These are phyloP conservation scores for Columba livia DNA, from an alignment of 2,113 vertebrate species.

Conservation along the genomic window DNA sequence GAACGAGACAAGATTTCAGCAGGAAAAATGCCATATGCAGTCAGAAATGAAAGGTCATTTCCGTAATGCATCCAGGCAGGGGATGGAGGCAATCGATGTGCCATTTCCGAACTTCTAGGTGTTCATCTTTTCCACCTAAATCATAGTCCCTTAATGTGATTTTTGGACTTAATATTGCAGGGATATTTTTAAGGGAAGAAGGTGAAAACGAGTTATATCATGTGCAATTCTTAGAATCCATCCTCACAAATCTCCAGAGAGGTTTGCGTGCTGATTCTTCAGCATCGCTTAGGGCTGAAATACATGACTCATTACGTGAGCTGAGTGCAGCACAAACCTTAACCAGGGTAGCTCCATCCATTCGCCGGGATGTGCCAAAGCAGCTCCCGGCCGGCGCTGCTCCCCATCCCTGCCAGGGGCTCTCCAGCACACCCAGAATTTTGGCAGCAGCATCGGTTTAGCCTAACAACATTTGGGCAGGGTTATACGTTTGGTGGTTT, in stretches of 20 bases:
- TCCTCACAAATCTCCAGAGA: neutral
- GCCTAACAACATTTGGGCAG: neutral
- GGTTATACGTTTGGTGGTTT: neutral
- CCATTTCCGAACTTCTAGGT: neutral
- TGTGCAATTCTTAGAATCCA: neutral
- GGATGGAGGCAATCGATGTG: neutral
- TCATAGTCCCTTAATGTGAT: neutral
- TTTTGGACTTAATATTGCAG: neutral
- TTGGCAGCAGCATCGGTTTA: neutral
- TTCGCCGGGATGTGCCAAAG: neutral
- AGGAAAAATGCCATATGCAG: neutral
- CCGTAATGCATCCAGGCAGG: neutral
- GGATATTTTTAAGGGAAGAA: slow-evolving; percentile 1
- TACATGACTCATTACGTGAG: neutral
- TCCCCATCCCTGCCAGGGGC: neutral
- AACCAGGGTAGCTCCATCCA: neutral
- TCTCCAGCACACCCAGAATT: neutral
- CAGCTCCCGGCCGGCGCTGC: neutral
- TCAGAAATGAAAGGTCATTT: slow-evolving; percentile 17
- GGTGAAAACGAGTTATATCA: neutral
- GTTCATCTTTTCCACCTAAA: slow-evolving; percentile 12
- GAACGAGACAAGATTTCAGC: neutral
- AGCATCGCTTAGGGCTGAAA: neutral
- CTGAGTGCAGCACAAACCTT: neutral
- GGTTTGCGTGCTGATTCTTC: neutral